These are phyloP conservation scores for Pteruthius melanotis DNA, from an alignment of 2,113 vertebrate genomes.

Conservation along the genomic window DNA sequence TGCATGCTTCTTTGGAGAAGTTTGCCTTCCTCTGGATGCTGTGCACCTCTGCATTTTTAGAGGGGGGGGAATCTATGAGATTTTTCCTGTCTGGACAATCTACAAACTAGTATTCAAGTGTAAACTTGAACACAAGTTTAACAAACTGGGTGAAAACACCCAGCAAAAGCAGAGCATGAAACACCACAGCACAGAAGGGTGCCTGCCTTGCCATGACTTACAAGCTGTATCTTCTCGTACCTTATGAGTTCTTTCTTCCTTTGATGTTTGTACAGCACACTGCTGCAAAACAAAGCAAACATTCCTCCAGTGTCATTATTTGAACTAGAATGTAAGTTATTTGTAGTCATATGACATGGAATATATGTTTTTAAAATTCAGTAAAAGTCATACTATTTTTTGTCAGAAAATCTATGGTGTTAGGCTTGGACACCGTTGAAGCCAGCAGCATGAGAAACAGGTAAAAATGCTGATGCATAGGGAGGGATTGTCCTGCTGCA, in stretches of 20 bases:
- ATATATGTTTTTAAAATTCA: neutral
- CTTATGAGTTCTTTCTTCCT: neutral
- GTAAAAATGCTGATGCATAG: neutral
- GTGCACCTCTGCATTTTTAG: neutral
- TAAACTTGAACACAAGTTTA: neutral
- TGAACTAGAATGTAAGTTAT: neutral
- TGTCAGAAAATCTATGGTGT: neutral
- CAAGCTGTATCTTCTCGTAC: neutral
- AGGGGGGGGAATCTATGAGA: accelerated
- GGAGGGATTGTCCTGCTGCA: neutral
- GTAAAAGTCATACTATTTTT: neutral
- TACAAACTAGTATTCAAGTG: neutral
- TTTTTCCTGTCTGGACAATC: neutral
- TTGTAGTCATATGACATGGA: neutral
- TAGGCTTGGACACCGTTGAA: neutral
- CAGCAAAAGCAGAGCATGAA: neutral
- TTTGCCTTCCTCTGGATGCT: neutral
- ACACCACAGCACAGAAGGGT: neutral
- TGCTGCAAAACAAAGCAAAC: neutral
- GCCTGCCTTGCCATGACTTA: neutral
- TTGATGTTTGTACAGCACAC: neutral
- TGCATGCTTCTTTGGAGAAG: neutral
- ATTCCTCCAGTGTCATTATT: neutral
- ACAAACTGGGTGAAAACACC: neutral
- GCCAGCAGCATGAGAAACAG: neutral